phyloP scores from a whole-genome alignment of 2,797 vertebrate species.

The Malurus splendens region DNA sequence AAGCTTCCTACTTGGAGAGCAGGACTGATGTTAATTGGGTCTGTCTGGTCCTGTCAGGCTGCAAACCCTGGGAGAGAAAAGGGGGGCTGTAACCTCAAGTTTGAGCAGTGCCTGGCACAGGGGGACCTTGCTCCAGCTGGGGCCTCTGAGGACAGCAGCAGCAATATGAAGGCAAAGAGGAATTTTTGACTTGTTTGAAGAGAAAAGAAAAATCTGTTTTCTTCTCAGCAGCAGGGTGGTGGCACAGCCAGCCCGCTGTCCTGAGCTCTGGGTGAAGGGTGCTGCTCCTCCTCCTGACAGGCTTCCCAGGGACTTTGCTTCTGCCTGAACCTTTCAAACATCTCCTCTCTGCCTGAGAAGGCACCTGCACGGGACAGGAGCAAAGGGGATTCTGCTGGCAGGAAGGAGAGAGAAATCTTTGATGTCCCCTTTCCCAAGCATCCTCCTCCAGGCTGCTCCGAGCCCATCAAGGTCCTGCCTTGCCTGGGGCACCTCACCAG shows the following conservation, averaged over 20 bases:
- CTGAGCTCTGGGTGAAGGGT: too few relatives aligned
- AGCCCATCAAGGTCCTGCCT: background rate
- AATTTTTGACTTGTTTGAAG: accelerated
- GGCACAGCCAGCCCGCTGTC: background rate
- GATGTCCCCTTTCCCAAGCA: background rate
- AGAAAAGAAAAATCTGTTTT: background rate
- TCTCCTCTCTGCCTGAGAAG: background rate
- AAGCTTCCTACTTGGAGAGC: background rate
- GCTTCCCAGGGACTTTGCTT: background rate
- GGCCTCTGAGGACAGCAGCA: background rate
- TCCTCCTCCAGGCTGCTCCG: background rate
- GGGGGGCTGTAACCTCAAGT: background rate
- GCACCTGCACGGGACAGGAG: background rate
- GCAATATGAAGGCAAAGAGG: background rate
- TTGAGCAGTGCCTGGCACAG: background rate
- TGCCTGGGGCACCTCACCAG: background rate
- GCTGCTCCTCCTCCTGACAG: background rate
- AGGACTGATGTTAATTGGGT: background rate
- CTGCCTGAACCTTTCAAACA: background rate
- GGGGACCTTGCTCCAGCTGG: background rate
- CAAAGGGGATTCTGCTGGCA: background rate
- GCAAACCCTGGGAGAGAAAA: background rate
- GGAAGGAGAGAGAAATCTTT: background rate
- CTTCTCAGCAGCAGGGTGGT: background rate
- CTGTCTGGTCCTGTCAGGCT: background rate